Evolutionary conservation across 2,113 vertebrate genomes (phyloP).

Genomic region (Aspidoscelis tigris): DNA sequence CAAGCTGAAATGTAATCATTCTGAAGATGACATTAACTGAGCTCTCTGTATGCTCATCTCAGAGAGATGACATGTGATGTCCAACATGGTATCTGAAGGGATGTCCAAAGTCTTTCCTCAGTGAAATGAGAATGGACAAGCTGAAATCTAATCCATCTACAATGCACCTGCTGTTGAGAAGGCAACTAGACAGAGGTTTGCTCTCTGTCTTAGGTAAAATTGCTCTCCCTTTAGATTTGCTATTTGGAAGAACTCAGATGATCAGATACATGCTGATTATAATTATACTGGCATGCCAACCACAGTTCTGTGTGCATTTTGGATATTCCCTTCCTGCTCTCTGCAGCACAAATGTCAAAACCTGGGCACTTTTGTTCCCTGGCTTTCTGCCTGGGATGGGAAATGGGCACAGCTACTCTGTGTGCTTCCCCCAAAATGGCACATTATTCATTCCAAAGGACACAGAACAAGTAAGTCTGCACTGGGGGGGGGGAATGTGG

Average conservation of each 20-base stretch:
- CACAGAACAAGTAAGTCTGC: no score
- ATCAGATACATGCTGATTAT: not conserved
- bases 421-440: no score
- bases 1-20: not conserved
- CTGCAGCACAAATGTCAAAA: no score
- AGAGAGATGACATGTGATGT: no score
- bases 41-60: not conserved
- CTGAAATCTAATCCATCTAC: not conserved
- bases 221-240: not conserved
- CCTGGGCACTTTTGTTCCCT: no score
- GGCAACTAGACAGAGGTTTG: not conserved
- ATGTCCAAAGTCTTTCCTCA: not conserved
- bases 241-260: not conserved
- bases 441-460: no score
- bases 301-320: not conserved
- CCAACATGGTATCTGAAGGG: not conserved
- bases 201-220: not conserved
- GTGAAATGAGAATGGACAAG: not conserved
- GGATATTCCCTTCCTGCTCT: no score
- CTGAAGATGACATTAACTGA: not conserved
- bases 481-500: no score
- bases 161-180: not conserved
- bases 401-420: no score
- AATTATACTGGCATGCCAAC: not conserved
- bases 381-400: no score